phyloP scores from a whole-genome alignment of 1,140 invertebrate genomes.

The Vollenhovia emeryi region DNA sequence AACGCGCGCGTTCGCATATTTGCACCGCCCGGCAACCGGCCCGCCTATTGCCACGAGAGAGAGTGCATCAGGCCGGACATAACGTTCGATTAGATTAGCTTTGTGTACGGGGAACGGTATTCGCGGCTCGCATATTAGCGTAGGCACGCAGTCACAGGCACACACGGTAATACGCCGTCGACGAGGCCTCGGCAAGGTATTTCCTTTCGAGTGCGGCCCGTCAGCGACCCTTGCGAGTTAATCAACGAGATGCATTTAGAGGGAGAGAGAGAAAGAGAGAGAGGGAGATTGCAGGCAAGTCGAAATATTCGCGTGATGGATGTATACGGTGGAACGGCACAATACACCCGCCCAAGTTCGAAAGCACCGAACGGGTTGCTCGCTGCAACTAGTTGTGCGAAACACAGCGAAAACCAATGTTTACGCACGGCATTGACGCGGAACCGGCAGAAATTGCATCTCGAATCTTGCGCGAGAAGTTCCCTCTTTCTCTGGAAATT shows the following conservation, averaged over 20 bases:
- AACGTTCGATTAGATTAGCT: conserved; percentile 74
- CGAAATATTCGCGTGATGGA: conserved; percentile 24
- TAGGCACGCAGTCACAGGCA: conserved; percentile 64
- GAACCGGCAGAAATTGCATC: conserved; percentile 45
- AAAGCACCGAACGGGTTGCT: background rate
- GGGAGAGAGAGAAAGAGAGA: background rate
- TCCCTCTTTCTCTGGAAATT: background rate
- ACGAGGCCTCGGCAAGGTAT: conserved; percentile 63
- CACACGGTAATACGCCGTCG: conserved; percentile 35
- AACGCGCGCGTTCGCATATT: conserved; percentile 47
- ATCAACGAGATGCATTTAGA: conserved; percentile 75
- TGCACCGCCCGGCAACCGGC: conserved; percentile 13
- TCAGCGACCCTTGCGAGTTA: conserved; percentile 70
- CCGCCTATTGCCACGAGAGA: background rate
- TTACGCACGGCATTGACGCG: conserved; percentile 44
- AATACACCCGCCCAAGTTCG: conserved; percentile 7
- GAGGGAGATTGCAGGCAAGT: background rate
- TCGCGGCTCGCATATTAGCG: conserved; percentile 73
- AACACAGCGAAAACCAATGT: conserved; percentile 16
- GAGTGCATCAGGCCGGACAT: conserved; percentile 63
- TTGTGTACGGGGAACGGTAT: conserved; percentile 67
- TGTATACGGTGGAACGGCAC: conserved; percentile 7
- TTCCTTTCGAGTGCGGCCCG: conserved; percentile 67
- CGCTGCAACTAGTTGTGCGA: conserved; percentile 45
- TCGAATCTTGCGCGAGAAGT: background rate